Evolutionary conservation across 35 echinoderm and acorn worm species (phyloP).

Genomic region (Diadema setosum): DNA sequence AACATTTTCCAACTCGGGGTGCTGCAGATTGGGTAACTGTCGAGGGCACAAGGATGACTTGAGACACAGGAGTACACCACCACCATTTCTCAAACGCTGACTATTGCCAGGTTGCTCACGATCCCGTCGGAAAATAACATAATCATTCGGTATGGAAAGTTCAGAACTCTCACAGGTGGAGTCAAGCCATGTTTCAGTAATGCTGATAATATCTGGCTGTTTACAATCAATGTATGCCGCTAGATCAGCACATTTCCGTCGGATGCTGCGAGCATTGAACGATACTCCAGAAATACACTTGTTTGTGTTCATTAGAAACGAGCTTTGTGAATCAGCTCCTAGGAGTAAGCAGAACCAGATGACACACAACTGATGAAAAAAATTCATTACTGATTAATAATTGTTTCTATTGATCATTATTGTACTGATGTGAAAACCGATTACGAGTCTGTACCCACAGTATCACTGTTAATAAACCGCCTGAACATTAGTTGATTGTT

Average conservation of each 20-base stretch:
- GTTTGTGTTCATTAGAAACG: too few relatives aligned
- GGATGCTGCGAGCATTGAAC: background rate
- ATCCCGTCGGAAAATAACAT: background rate
- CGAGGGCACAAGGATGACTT: background rate
- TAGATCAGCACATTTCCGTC: background rate
- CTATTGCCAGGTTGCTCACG: background rate
- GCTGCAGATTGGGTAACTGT: background rate
- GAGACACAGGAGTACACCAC: background rate
- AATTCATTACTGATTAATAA: too few relatives aligned
- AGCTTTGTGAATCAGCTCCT: too few relatives aligned
- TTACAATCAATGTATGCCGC: background rate
- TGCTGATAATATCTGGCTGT: background rate
- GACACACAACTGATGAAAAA: too few relatives aligned
- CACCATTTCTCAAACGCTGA: too few relatives aligned
- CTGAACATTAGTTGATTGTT: too few relatives aligned
- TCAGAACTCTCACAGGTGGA: background rate
- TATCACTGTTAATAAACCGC: too few relatives aligned
- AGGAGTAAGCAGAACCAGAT: too few relatives aligned
- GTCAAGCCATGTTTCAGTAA: background rate
- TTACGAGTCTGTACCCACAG: too few relatives aligned
- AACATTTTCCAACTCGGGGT: background rate
- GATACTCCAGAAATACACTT: background rate
- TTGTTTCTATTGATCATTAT: too few relatives aligned
- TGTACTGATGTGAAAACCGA: too few relatives aligned
- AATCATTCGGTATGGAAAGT: background rate